A percentile compares a stretch with the other conserved stretches of the same genome.
phyloP scores from a whole-genome alignment of 2,113 vertebrate species.

The Sminthopsis crassicaudata region DNA sequence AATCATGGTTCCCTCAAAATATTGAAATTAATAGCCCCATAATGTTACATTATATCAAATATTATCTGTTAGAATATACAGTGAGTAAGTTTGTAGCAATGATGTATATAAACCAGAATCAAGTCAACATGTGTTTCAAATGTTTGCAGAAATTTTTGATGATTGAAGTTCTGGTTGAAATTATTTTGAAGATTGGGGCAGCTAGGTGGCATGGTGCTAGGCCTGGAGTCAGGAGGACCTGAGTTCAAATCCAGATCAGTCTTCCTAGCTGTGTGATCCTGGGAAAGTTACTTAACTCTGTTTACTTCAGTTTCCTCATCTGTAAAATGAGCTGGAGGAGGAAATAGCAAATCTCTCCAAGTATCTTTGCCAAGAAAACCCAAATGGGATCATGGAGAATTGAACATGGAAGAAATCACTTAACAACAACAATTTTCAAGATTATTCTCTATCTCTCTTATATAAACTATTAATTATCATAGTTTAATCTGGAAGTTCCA shows the following conservation, averaged over 20 bases:
- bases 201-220: background rate
- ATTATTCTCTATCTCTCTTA: background rate
- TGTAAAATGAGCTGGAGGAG: background rate
- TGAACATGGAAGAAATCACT: background rate
- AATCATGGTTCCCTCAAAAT: background rate
- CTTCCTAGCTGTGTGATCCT: background rate
- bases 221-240: background rate
- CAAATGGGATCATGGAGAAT: background rate
- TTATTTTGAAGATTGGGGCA: background rate
- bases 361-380: background rate
- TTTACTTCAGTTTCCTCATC: background rate
- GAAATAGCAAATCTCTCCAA: background rate
- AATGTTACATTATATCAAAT: background rate
- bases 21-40: background rate
- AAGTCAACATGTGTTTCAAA: background rate
- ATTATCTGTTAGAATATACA: background rate
- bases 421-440: background rate
- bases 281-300: background rate
- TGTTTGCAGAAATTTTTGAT: slow-evolving; percentile 23
- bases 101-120: background rate
- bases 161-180: background rate
- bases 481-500: background rate
- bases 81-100: background rate
- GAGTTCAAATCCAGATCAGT: background rate
- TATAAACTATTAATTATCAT: background rate